These are phyloP conservation scores for Enteromius fasciolatus DNA, from an alignment of 2,797 vertebrate species.

Conservation along the genomic window DNA sequence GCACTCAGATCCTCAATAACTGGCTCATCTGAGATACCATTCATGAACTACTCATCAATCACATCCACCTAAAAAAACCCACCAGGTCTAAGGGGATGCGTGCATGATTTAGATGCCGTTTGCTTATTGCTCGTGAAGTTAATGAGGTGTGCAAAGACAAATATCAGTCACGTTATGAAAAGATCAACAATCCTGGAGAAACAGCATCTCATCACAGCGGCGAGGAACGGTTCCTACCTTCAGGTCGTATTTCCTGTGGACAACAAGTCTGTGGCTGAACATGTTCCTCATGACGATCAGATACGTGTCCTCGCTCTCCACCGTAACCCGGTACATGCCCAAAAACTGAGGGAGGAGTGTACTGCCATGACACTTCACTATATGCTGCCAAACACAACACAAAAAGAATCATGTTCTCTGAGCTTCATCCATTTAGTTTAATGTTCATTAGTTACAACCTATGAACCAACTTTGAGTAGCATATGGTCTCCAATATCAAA, in stretches of 20 bases:
- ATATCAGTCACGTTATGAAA: background rate
- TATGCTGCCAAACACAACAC: constrained; percentile 77
- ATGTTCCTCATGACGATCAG: constrained; percentile 95
- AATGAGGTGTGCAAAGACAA: constrained; percentile 14
- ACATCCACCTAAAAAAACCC: background rate
- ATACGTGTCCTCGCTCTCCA: constrained; percentile 93
- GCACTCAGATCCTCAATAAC: background rate
- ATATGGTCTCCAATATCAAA: constrained; percentile 3
- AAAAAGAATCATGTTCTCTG: background rate
- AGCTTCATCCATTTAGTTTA: background rate
- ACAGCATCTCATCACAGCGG: background rate
- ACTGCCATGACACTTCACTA: constrained; percentile 93
- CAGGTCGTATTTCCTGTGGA: constrained; percentile 94
- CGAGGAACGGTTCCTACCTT: constrained; percentile 78
- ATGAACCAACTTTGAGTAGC: background rate
- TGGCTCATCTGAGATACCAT: background rate
- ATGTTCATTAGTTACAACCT: background rate
- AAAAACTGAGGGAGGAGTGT: constrained; percentile 93
- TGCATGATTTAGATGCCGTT: background rate
- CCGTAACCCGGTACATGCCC: constrained; percentile 92
- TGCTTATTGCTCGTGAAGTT: background rate
- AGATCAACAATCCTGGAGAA: background rate
- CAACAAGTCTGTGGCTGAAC: constrained; percentile 91
- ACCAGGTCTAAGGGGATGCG: background rate
- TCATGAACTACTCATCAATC: constrained; percentile 4